Evolutionary conservation across 2,888 invertebrate species (phyloP), one percentile per base, ranked within the genome.

Genomic region (Oxystoma pomonae): DNA sequence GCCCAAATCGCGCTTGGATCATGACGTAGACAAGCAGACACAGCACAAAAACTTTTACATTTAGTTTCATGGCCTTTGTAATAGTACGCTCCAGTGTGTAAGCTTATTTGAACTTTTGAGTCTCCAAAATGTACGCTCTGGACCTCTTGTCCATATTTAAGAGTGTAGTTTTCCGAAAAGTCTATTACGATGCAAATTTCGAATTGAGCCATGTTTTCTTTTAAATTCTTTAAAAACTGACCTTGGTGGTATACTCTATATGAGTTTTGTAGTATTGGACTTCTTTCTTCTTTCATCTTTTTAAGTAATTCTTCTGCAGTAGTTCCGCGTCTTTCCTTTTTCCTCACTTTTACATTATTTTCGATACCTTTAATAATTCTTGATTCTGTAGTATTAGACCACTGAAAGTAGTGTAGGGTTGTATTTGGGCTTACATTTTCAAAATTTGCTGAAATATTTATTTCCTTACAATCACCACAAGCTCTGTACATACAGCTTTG

Each of bases 91-190:
- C 55, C 56, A 20, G 63, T 63, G 50, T 61, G 60, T 20, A 63
- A 59, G 16, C 49, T 52, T n/a, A 63, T 22, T 18, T 63, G 63
- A 18, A 17, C 50, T 2, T 22, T 49, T 50, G 61, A 64, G 1
- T 51, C 61, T 20, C 64, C 64, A 58, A 64, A 64, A 51, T 64
- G 61, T 9, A 61, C 58, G 17, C 22, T 50, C 22, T 64, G 56
- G 18, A 53, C 61, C 21, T 63, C 61, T 16, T 61, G 57, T 21
- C 35, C 57, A 22, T 64, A 64, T 58, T 64, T 64, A 16, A 57
- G 19, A 20, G 53, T 12, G 58, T 58, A 58, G 49, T 49, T 58
- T 58, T 50, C 58, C 1, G 18, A 7, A 50, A 58, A 58, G 50
- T 58, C 58, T 18, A 58, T 58, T n/a, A 35, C 1, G 1, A 50